These are phyloP conservation scores for Melinopterus prodromus DNA, from an alignment of 2,888 invertebrate genomes.

Conservation along the genomic window DNA sequence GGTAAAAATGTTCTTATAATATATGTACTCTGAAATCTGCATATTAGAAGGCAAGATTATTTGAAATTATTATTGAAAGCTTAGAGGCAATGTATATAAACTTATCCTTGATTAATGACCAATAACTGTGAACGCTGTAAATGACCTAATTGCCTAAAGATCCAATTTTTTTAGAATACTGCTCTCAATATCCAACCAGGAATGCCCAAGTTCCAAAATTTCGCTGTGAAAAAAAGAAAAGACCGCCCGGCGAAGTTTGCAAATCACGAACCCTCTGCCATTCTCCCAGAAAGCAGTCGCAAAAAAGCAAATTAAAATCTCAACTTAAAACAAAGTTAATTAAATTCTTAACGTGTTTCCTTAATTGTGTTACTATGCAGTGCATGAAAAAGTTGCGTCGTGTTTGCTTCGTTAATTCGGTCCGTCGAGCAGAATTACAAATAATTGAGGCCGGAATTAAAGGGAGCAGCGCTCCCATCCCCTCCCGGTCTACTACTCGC, in stretches of 20 bases:
- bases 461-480: not conserved
- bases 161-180: too few relatives aligned
- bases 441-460: not conserved
- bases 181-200: not conserved
- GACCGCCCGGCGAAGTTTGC: not conserved
- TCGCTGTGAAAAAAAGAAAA: not conserved
- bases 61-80: too few relatives aligned
- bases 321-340: not conserved
- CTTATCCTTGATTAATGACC: too few relatives aligned
- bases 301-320: constrained; percentile 4
- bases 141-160: too few relatives aligned
- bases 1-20: too few relatives aligned
- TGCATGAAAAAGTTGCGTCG: not conserved
- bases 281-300: not conserved
- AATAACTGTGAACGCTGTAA: too few relatives aligned
- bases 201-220: not conserved
- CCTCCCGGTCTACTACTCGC: not conserved
- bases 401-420: constrained; percentile 4
- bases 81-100: too few relatives aligned
- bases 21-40: too few relatives aligned
- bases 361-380: constrained; percentile 4
- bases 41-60: too few relatives aligned
- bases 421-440: constrained; percentile 4
- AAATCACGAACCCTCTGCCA: not conserved
- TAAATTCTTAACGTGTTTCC: constrained; percentile 4